Conservation (phyloP, 2,113 vertebrate genomes). For the Ovis canadensis region DNA sequence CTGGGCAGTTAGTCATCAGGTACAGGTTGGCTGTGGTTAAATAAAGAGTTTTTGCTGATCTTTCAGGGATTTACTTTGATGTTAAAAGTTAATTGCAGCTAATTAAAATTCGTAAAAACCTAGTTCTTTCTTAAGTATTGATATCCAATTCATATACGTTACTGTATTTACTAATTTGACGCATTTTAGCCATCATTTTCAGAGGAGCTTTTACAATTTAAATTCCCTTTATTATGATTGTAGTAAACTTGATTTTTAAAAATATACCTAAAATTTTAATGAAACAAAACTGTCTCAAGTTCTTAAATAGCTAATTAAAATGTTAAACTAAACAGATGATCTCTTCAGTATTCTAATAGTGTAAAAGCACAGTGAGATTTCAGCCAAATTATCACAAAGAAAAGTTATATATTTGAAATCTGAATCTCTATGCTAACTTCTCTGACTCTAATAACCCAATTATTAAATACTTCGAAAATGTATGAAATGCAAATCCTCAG, state of each 20-base stretch:
- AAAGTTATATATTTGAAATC: neutral
- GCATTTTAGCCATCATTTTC: neutral
- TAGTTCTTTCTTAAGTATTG: neutral
- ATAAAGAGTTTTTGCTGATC: neutral
- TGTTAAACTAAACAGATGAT: neutral
- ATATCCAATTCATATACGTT: neutral
- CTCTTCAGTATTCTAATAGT: neutral
- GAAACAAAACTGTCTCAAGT: neutral
- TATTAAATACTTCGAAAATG: neutral
- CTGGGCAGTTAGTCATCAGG: neutral
- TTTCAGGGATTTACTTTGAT: neutral
- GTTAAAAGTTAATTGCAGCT: neutral
- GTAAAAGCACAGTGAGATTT: neutral
- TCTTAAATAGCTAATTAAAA: neutral
- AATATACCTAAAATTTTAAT: neutral
- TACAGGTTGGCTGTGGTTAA: neutral
- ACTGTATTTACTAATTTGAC: neutral
- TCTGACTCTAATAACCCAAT: neutral
- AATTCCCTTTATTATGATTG: neutral
- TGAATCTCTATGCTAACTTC: neutral
- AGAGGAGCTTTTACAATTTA: neutral
- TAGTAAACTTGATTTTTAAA: neutral
- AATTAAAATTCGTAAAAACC: neutral
- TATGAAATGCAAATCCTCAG: neutral
- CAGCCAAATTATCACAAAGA: neutral